Evolutionary conservation across 2,888 invertebrate species (phyloP).

Genomic region (Phortica magna): DNA sequence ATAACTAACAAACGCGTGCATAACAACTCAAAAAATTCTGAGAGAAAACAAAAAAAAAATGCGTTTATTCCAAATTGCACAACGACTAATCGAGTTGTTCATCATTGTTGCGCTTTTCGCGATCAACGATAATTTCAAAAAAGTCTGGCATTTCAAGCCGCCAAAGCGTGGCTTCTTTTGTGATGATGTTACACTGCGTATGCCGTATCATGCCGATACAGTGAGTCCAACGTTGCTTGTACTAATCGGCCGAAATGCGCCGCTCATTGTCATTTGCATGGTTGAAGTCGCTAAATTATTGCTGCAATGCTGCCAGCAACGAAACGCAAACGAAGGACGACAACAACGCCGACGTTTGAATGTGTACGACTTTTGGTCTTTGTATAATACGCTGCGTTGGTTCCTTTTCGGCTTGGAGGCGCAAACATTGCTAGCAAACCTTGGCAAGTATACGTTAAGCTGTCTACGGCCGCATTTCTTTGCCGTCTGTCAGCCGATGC

Average conservation of each 20-base stretch:
- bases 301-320: neutral
- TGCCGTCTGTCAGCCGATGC: constrained; percentile 57
- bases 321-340: neutral
- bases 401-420: constrained; percentile 57
- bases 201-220: constrained; percentile 61
- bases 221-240: constrained; percentile 49
- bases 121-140: constrained; percentile 39
- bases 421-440: constrained; percentile 51
- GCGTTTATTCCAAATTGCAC: constrained; percentile 6
- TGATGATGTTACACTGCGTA: constrained; percentile 61
- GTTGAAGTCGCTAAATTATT: constrained; percentile 51
- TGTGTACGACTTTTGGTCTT: constrained; percentile 32
- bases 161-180: constrained; percentile 68
- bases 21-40: neutral
- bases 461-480: constrained; percentile 68
- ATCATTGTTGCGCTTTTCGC: constrained; percentile 41
- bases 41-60: neutral
- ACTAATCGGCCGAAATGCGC: constrained; percentile 50
- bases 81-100: constrained; percentile 47
- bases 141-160: constrained; percentile 40
- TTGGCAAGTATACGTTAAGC: constrained; percentile 59
- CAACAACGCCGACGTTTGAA: neutral
- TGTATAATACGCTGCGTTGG: constrained; percentile 53
- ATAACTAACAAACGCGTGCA: no score
- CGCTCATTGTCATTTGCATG: constrained; percentile 45